A percentile compares a stretch with the other conserved stretches of the same genome.
Conservation (phyloP, 2,888 invertebrate genomes). For the Heliothis peltigera region DNA sequence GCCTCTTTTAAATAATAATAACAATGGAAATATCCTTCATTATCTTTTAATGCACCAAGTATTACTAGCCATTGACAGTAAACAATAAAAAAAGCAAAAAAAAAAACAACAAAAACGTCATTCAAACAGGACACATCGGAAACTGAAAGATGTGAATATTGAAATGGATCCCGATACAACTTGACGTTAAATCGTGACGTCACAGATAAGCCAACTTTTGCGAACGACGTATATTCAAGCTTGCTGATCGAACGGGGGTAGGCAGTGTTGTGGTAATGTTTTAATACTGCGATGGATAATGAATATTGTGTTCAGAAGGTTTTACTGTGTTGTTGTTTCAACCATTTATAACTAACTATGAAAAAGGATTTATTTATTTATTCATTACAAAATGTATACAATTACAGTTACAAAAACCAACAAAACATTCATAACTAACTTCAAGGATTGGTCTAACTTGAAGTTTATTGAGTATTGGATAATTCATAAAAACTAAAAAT, state of each 20-base stretch:
- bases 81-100: constrained; percentile 37
- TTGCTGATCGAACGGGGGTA: constrained; percentile 38
- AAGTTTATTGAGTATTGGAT: no score
- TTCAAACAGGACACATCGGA: constrained; percentile 60
- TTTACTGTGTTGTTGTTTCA: not conserved
- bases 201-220: constrained; percentile 70
- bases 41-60: not conserved
- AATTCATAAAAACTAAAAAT: no score
- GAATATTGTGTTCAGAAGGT: constrained; percentile 12
- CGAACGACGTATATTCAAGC: constrained; percentile 53
- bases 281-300: constrained; percentile 25
- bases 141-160: constrained; percentile 54
- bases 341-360: not conserved
- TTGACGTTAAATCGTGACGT: constrained; percentile 58
- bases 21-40: not conserved
- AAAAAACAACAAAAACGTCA: constrained; percentile 18
- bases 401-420: no score
- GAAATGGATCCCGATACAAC: constrained; percentile 53
- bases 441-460: no score
- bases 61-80: constrained; percentile 13
- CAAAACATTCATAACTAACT: no score
- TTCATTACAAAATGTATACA: no score
- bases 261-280: constrained; percentile 52
- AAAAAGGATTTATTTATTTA: no score
- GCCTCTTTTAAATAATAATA: no score